These are phyloP conservation scores for Calonectris borealis DNA, from an alignment of 2,113 vertebrate species.

Conservation along the genomic window DNA sequence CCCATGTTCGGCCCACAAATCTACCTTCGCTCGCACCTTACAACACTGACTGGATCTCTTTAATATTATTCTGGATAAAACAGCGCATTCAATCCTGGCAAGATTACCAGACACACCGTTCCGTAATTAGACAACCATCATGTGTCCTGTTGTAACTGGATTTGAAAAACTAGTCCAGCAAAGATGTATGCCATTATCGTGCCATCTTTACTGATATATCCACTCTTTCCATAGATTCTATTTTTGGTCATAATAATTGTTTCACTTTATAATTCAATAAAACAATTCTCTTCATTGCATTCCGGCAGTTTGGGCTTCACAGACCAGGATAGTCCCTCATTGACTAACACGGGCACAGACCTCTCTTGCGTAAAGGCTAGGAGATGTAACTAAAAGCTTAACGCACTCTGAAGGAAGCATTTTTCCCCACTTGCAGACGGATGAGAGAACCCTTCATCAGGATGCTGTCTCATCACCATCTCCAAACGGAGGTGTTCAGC, in stretches of 20 bases:
- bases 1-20: accelerated
- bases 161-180: not conserved
- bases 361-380: not conserved
- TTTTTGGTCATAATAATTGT: not conserved
- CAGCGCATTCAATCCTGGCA: not conserved
- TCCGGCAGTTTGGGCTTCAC: not conserved
- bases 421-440: not conserved
- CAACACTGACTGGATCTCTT: not conserved
- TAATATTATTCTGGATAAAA: not conserved
- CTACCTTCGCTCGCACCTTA: not conserved
- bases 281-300: not conserved
- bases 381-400: not conserved
- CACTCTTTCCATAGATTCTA: not conserved
- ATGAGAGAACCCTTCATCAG: not conserved
- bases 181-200: not conserved
- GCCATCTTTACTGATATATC: not conserved
- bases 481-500: not conserved
- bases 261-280: not conserved
- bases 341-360: not conserved
- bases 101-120: accelerated
- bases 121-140: not conserved
- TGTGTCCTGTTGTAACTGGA: accelerated
- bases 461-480: not conserved
- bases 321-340: not conserved
- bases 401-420: not conserved